Evolutionary conservation across 2,888 invertebrate species (phyloP).

Genomic region (Sepioteuthis lessoniana): DNA sequence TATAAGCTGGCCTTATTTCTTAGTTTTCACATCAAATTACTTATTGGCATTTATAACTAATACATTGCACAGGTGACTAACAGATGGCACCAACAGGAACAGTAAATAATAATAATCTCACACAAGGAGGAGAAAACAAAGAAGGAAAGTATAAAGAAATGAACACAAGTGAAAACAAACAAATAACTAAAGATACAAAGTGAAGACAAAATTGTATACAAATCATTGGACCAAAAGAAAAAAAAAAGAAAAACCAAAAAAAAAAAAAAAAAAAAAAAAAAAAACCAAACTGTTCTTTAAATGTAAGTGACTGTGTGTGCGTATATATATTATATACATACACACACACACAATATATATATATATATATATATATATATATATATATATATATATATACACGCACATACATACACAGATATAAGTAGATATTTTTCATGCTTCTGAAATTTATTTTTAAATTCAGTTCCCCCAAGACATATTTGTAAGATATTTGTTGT

Average conservation of each 20-base stretch:
- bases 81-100: conserved; percentile 2
- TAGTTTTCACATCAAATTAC: not conserved
- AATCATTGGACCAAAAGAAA: not conserved
- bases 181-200: not conserved
- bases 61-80: not conserved
- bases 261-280: too few relatives aligned
- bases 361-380: conserved; percentile 33
- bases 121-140: too few relatives aligned
- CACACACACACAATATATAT: too few relatives aligned
- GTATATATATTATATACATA: not conserved
- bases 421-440: not conserved
- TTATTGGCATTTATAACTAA: not conserved
- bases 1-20: not conserved
- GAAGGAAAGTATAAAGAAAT: not conserved
- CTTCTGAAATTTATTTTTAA: not conserved
- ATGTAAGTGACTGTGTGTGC: too few relatives aligned
- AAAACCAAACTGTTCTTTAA: not conserved
- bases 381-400: not conserved
- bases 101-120: not conserved
- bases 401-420: too few relatives aligned
- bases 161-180: not conserved
- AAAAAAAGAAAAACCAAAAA: not conserved
- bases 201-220: conserved; percentile 6
- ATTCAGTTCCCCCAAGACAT: not conserved
- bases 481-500: not conserved